These are phyloP conservation scores for Cephonodes hylas DNA, from an alignment of 2,888 invertebrate genomes.

Conservation along the genomic window DNA sequence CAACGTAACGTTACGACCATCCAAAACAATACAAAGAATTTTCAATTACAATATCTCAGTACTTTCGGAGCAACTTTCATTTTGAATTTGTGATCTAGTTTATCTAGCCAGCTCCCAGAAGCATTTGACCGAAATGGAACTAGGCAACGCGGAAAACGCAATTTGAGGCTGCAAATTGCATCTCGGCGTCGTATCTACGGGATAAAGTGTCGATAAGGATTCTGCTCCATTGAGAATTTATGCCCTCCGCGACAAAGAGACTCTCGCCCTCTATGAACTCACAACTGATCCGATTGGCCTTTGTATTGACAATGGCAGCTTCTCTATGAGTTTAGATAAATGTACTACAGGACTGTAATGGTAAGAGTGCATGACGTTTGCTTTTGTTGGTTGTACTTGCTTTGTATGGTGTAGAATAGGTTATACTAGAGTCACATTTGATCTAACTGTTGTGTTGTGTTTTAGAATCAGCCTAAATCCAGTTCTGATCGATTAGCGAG, in stretches of 20 bases:
- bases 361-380: too few species aligned
- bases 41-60: background rate
- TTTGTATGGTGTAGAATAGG: too few species aligned
- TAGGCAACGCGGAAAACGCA: slow-evolving; percentile 40
- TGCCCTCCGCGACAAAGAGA: slow-evolving; percentile 34
- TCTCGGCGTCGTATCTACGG: slow-evolving; percentile 32
- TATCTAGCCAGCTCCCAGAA: slow-evolving; percentile 8
- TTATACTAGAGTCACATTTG: too few species aligned
- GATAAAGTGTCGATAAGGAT: slow-evolving; percentile 46
- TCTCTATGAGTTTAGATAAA: background rate
- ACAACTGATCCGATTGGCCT: slow-evolving; percentile 23
- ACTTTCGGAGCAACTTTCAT: background rate
- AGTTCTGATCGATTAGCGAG: too few species aligned
- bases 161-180: slow-evolving; percentile 53
- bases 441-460: too few species aligned
- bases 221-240: slow-evolving; percentile 33
- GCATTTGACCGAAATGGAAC: slow-evolving; percentile 41
- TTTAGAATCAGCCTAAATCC: too few species aligned
- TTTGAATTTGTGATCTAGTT: background rate
- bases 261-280: background rate
- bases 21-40: background rate
- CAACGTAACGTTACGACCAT: background rate
- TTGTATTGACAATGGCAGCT: background rate
- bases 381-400: too few species aligned
- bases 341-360: background rate